Evolutionary conservation across 2,797 vertebrate species (phyloP).

Genomic region (Capromys pilorides): DNA sequence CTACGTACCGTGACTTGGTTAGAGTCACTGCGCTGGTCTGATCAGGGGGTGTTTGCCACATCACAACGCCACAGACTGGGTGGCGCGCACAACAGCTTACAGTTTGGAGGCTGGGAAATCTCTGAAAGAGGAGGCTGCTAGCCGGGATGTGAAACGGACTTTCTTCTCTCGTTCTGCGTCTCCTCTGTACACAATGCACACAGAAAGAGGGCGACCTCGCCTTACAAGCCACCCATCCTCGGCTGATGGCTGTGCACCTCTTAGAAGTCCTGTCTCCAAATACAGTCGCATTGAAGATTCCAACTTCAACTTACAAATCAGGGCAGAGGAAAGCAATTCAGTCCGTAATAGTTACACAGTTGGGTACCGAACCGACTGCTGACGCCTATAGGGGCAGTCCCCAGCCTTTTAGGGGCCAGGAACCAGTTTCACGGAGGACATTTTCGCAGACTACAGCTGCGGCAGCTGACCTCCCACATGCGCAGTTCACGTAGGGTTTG

Average conservation of each 20-base stretch:
- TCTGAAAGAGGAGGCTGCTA: neutral
- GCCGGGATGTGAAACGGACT: neutral
- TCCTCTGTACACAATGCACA: rapidly evolving
- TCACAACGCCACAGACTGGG: neutral
- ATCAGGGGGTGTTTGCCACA: neutral
- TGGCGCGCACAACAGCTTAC: neutral
- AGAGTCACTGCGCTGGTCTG: neutral
- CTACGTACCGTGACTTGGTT: neutral
- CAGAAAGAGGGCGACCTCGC: neutral
- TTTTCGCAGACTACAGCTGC: neutral
- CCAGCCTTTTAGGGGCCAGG: neutral
- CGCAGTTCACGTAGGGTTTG: neutral
- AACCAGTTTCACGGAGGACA: neutral
- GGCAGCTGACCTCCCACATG: neutral
- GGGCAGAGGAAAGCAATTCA: neutral
- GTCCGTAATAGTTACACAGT: neutral
- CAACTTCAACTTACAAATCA: neutral
- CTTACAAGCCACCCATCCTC: neutral
- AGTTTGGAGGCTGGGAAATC: neutral
- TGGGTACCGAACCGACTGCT: neutral
- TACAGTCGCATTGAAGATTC: neutral
- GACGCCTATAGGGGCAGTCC: neutral
- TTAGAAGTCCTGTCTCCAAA: neutral
- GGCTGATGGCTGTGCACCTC: neutral
- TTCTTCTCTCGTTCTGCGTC: neutral